Percentiles rank a stretch among this genome's conserved stretches.
phyloP scores from a whole-genome alignment of 2,797 vertebrate species.

The Aulostomus chinensis region DNA sequence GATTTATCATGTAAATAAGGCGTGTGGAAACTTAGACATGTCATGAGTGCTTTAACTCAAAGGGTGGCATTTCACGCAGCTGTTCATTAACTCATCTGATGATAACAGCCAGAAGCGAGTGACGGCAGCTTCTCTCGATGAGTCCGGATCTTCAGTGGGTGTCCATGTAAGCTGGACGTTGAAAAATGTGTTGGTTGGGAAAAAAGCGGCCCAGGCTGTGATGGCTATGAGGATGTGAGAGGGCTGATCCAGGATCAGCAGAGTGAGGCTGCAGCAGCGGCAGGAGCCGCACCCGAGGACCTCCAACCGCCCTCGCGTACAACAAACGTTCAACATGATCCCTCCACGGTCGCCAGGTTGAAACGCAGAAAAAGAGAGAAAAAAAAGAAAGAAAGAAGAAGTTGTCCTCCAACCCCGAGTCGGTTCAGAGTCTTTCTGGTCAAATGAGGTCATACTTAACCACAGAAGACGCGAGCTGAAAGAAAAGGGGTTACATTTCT shows the following conservation, averaged over 20 bases:
- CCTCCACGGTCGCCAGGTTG: not conserved
- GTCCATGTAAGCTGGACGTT: no score
- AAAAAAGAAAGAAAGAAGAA: not conserved
- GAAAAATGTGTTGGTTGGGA: conserved; percentile 46
- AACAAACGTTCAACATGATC: not conserved
- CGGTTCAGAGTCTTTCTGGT: conserved; percentile 1
- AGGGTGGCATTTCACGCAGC: no score
- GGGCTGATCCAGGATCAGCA: conserved; percentile 19
- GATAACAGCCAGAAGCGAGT: no score
- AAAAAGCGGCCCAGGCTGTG: conserved; percentile 52
- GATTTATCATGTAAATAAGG: no score
- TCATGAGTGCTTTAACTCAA: no score
- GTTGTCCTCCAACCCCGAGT: no score
- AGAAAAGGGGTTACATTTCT: conserved; percentile 59
- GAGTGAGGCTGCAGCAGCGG: conserved; percentile 30
- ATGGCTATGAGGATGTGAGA: conserved; percentile 17
- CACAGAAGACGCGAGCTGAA: not conserved
- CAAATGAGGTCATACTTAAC: conserved; percentile 27
- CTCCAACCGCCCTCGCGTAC: conserved; percentile 11
- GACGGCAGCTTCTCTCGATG: no score
- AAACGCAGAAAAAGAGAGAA: not conserved
- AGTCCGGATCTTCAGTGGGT: no score
- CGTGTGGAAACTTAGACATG: no score
- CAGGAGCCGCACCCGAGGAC: conserved; percentile 25
- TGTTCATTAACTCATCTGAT: no score